phyloP scores from a whole-genome alignment of 2,113 vertebrate species.

The Coreoperca whiteheadi region DNA sequence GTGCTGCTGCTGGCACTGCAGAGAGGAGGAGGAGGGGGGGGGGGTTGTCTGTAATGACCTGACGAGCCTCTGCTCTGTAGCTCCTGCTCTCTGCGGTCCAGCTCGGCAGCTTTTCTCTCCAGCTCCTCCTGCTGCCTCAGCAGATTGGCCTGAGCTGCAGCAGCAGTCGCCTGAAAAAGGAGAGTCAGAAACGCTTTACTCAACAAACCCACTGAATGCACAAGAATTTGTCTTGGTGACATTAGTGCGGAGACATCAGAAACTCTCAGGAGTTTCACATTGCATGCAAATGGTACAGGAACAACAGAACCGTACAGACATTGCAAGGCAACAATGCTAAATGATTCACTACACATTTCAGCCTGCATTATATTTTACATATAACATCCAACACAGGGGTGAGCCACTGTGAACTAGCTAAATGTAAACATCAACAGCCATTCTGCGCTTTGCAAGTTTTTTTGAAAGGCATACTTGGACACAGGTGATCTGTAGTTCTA shows the following conservation, averaged over 20 bases:
- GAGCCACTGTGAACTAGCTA: not conserved
- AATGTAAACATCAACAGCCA: not conserved
- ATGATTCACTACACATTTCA: not conserved
- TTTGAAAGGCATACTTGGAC: not conserved
- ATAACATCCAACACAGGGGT: not conserved
- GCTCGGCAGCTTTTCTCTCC: constrained; percentile 94
- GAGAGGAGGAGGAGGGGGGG: not conserved
- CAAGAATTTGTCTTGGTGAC: not conserved
- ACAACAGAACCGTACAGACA: not conserved
- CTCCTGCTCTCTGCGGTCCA: constrained; percentile 95
- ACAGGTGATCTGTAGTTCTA: not conserved
- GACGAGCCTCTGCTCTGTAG: constrained; percentile 83
- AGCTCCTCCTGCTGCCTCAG: constrained; percentile 96
- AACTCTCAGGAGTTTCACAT: constrained; percentile 5
- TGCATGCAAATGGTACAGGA: not conserved
- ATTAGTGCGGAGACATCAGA: not conserved
- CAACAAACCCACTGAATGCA: not conserved
- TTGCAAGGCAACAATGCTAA: fast-evolving
- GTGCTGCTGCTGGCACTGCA: constrained; percentile 10
- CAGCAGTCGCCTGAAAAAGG: constrained; percentile 85
- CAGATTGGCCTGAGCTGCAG: constrained; percentile 91
- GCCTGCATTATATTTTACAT: not conserved
- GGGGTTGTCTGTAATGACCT: constrained; percentile 68
- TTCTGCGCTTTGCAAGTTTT: not conserved
- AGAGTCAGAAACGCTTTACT: constrained; percentile 24